Percentiles rank a stretch among this genome's conserved stretches.
Conservation (phyloP, 2,113 vertebrate genomes). For the Casuarius casuarius region DNA sequence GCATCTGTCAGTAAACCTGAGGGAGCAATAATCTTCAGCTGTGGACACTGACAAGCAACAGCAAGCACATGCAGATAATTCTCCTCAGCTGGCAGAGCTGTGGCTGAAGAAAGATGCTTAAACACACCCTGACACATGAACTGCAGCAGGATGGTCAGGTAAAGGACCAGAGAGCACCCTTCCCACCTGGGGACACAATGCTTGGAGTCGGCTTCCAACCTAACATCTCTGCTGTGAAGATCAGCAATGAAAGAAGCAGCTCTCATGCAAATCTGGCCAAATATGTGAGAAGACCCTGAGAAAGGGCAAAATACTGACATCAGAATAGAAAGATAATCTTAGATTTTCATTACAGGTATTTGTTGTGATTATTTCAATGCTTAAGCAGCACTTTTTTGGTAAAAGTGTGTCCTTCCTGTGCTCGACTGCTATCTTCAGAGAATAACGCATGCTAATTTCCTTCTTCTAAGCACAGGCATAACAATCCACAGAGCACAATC, state of each 20-base stretch:
- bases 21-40: neutral
- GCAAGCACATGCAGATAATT: neutral
- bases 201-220: neutral
- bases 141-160: neutral
- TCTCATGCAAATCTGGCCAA: neutral
- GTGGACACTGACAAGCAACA: neutral
- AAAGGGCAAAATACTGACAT: neutral
- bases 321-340: neutral
- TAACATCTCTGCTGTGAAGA: neutral
- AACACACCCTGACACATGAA: neutral
- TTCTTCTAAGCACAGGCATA: no score
- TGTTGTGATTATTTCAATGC: neutral
- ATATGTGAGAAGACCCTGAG: rapidly evolving
- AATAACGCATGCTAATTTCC: neutral
- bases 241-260: neutral
- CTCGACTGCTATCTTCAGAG: neutral
- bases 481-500: neutral
- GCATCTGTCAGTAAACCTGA: neutral
- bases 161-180: neutral
- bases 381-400: neutral
- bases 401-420: neutral
- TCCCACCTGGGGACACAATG: rapidly evolving
- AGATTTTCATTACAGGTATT: neutral
- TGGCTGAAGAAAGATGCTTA: neutral
- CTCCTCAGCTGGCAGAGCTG: neutral